Evolutionary conservation across 1,140 invertebrate species (phyloP).

Genomic region (Trigoniulus corallinus): DNA sequence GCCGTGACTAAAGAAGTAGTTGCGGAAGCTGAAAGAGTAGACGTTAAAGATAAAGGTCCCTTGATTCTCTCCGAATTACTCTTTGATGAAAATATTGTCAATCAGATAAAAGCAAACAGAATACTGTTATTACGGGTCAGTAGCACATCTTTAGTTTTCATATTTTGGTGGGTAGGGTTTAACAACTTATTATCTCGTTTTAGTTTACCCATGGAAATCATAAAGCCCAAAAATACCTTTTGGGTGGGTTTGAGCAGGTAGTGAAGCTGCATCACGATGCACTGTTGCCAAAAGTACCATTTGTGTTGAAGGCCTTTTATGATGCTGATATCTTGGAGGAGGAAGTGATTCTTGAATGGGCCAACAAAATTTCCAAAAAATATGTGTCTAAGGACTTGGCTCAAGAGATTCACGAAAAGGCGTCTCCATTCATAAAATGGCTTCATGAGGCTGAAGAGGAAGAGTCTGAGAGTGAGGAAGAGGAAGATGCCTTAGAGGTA

Average conservation of each 20-base stretch:
- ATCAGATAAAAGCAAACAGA: conserved; percentile 40
- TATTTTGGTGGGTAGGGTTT: neutral
- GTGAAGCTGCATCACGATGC: conserved; percentile 61
- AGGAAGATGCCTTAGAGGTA: conserved; percentile 48
- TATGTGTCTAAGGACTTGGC: conserved; percentile 80
- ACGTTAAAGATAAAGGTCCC: conserved; percentile 85
- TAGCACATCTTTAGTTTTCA: conserved; percentile 5
- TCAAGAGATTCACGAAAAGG: conserved; percentile 80
- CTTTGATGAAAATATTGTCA: conserved; percentile 66
- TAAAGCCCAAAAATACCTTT: conserved; percentile 85
- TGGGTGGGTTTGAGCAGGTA: conserved; percentile 88
- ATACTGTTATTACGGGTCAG: conserved; percentile 34
- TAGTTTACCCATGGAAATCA: conserved; percentile 76
- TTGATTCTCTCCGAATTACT: conserved; percentile 84
- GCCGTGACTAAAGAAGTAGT: conserved; percentile 60
- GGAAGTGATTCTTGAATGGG: conserved; percentile 84
- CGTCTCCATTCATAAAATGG: conserved; percentile 89
- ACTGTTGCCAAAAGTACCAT: conserved; percentile 72
- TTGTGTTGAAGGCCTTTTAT: conserved; percentile 84
- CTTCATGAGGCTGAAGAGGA: conserved; percentile 92
- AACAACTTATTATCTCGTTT: conserved; percentile 22
- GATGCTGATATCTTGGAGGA: conserved; percentile 91
- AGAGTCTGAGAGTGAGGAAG: conserved; percentile 49
- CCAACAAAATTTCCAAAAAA: conserved; percentile 75
- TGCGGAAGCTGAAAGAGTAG: conserved; percentile 86